Percentiles rank a stretch among this genome's conserved stretches.
Conservation (phyloP, 2,797 vertebrate genomes). For the Acomys russatus region DNA sequence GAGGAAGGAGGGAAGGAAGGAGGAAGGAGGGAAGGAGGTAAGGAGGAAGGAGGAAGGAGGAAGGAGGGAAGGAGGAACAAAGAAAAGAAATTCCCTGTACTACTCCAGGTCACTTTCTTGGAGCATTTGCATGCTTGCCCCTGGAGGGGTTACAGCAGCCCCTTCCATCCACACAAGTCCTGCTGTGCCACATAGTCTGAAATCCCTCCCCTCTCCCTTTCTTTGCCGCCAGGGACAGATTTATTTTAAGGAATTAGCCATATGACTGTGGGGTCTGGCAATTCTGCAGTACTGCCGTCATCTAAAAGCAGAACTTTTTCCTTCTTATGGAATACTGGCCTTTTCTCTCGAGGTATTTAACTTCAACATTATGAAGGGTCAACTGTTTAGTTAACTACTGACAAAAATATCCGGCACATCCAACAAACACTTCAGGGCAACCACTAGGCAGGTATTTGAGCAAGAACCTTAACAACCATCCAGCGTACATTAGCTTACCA, state of each 20-base stretch:
- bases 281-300: neutral
- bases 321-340: neutral
- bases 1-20: neutral
- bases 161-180: neutral
- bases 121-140: constrained; percentile 9
- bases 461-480: neutral
- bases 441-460: neutral
- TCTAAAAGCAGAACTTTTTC: neutral
- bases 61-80: too few species aligned
- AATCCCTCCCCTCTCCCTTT: neutral
- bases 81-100: neutral
- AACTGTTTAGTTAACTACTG: neutral
- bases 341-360: neutral
- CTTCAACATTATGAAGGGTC: neutral
- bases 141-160: neutral
- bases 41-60: too few species aligned
- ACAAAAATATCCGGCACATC: neutral
- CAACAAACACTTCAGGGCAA: neutral
- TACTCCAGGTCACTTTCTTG: neutral
- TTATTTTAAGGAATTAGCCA: constrained; percentile 36
- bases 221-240: neutral
- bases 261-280: neutral
- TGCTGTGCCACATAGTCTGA: too few species aligned
- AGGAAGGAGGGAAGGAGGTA: neutral
- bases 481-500: neutral